A percentile compares a stretch with the other conserved stretches of the same genome.
These are phyloP conservation scores for Polyommatus icarus DNA, from an alignment of 2,888 invertebrate species.

Conservation along the genomic window DNA sequence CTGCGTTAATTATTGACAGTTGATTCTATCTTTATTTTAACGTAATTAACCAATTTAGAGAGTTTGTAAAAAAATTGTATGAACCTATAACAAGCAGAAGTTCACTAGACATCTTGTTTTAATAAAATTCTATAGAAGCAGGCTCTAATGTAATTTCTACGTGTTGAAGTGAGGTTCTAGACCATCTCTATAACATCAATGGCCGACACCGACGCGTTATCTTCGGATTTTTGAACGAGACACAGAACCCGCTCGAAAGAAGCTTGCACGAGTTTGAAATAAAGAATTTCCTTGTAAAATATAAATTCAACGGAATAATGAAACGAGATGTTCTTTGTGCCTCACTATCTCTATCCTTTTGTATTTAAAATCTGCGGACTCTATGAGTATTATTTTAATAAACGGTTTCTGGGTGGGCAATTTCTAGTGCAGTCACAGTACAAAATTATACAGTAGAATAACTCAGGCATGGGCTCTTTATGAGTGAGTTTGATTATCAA, in stretches of 20 bases:
- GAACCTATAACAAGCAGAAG: too few relatives aligned
- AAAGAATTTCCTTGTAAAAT: constrained; percentile 40
- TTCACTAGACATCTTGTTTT: too few relatives aligned
- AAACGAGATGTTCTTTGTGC: constrained; percentile 33
- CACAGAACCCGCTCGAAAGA: constrained; percentile 59
- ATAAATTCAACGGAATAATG: constrained; percentile 33
- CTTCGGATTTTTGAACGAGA: constrained; percentile 64
- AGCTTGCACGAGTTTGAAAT: constrained; percentile 45
- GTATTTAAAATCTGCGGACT: constrained; percentile 27
- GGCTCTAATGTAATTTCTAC: too few relatives aligned
- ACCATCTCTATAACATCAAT: background rate
- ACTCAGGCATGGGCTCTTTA: background rate
- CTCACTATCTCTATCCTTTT: constrained; percentile 30
- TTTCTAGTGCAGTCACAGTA: background rate
- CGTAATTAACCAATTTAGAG: too few relatives aligned
- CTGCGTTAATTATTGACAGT: too few relatives aligned
- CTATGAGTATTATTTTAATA: constrained; percentile 9
- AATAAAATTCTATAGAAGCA: too few relatives aligned
- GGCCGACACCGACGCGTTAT: constrained; percentile 48
- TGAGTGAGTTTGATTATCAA: background rate
- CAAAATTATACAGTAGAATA: background rate
- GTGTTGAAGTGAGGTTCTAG: too few relatives aligned
- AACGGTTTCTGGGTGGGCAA: background rate
- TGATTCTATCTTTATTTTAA: too few relatives aligned
- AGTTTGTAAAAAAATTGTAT: too few relatives aligned